These are phyloP conservation scores for Baccha elongata DNA, from an alignment of 2,888 invertebrate genomes.

Conservation along the genomic window DNA sequence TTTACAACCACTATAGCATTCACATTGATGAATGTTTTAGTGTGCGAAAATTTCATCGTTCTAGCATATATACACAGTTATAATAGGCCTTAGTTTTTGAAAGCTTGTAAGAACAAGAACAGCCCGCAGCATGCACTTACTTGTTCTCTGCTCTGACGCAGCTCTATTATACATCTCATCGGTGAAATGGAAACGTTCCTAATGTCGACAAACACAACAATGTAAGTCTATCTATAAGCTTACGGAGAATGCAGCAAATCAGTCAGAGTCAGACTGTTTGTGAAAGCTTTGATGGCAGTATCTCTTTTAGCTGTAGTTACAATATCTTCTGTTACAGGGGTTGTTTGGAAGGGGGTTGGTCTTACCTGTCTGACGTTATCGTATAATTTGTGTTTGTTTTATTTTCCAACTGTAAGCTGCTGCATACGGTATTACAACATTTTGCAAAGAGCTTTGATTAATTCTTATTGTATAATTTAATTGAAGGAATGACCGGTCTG, in stretches of 20 bases:
- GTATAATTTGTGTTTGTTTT: constrained; percentile 1
- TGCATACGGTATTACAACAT: constrained; percentile 63
- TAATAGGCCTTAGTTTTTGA: background rate
- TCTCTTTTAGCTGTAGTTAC: background rate
- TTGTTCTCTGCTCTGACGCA: constrained; percentile 58
- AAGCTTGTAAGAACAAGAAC: constrained; percentile 59
- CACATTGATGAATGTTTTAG: background rate
- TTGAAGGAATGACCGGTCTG: constrained; percentile 17
- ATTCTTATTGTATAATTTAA: constrained; percentile 31
- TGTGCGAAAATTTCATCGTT: constrained; percentile 46
- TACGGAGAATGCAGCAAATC: constrained; percentile 15
- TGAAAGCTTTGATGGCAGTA: constrained; percentile 54
- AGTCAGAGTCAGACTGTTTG: constrained; percentile 25
- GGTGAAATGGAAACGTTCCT: constrained; percentile 36
- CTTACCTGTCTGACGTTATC: constrained; percentile 48
- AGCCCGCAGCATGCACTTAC: constrained; percentile 62
- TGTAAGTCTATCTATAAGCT: constrained; percentile 10
- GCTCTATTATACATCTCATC: constrained; percentile 5
- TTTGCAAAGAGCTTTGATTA: constrained; percentile 61
- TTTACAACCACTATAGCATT: constrained; percentile 37
- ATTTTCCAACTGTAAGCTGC: background rate
- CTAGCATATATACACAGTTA: background rate
- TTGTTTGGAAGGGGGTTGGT: constrained; percentile 1
- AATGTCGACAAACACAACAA: constrained; percentile 7
- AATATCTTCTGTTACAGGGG: constrained; percentile 3